Conservation (phyloP, 2,113 vertebrate genomes). For the Sialia sialis region DNA sequence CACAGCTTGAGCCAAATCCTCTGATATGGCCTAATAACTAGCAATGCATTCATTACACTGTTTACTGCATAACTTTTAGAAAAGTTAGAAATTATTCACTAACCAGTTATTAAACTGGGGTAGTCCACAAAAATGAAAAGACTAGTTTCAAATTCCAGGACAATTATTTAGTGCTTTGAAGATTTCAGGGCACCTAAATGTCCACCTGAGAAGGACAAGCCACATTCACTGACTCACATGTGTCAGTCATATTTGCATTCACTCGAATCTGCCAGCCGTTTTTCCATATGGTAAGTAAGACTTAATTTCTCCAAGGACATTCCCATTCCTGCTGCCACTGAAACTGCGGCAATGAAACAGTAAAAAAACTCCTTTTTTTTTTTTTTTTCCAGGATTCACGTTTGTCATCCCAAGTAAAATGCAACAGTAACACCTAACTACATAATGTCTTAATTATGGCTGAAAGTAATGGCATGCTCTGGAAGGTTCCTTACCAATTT, state of each 20-base stretch:
- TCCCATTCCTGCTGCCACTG: not conserved
- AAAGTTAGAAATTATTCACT: not conserved
- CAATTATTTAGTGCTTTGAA: not conserved
- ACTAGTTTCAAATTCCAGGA: not conserved
- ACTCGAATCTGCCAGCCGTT: not conserved
- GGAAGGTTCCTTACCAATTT: not conserved
- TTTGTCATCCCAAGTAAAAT: not conserved
- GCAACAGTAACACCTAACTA: not conserved
- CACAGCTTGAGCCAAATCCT: not conserved
- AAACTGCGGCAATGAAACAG: not conserved
- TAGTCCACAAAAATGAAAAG: not conserved
- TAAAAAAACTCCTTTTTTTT: not conserved
- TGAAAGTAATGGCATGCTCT: not conserved
- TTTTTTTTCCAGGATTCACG: not conserved
- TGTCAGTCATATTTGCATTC: not conserved
- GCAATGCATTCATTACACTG: not conserved
- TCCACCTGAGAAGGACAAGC: not conserved
- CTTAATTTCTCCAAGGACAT: not conserved
- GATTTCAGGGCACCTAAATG: not conserved
- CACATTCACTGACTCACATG: not conserved
- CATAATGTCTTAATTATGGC: not conserved
- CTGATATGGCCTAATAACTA: not conserved
- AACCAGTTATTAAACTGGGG: not conserved
- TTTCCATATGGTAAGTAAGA: not conserved
- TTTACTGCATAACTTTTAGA: not conserved